These are phyloP conservation scores for Fulmarus glacialis DNA, from an alignment of 2,113 vertebrate genomes.

Conservation along the genomic window DNA sequence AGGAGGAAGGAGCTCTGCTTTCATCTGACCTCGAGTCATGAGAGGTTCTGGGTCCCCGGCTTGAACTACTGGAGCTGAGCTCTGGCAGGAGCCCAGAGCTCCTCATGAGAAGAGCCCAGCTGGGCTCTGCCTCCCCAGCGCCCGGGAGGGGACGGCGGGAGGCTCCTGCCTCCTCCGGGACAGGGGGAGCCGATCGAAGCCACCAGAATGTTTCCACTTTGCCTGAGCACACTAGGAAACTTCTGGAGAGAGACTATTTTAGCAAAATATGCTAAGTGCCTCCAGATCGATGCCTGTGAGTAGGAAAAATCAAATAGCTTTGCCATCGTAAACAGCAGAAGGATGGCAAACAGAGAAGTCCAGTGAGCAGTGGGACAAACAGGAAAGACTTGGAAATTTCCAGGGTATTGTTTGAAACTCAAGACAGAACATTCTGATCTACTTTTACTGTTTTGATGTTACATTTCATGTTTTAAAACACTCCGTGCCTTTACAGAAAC, in stretches of 20 bases:
- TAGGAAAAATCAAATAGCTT: constrained; percentile 21
- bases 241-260: not conserved
- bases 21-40: constrained; percentile 23
- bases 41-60: constrained; percentile 20
- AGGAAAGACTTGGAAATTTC: constrained; percentile 54
- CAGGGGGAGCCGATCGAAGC: not conserved
- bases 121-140: not conserved
- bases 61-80: constrained; percentile 4
- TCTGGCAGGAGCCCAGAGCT: not conserved
- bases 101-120: not conserved
- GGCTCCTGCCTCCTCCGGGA: not conserved
- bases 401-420: constrained; percentile 46
- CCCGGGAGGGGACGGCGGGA: not conserved
- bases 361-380: constrained; percentile 14
- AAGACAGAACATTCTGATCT: constrained; percentile 63
- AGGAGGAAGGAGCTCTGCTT: constrained; percentile 55
- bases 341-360: constrained; percentile 14
- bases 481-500: constrained; percentile 12
- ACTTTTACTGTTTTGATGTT: constrained; percentile 57
- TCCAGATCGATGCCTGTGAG: constrained; percentile 48
- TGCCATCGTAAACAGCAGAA: constrained; percentile 43
- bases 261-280: constrained; percentile 46
- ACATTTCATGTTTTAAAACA: constrained; percentile 46
- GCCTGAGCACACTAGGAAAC: not conserved
- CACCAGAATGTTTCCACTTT: constrained; percentile 30